Base-by-base conservation (phyloP, 2,113 vertebrate genomes). In the Hemibates koningsi region DNA sequence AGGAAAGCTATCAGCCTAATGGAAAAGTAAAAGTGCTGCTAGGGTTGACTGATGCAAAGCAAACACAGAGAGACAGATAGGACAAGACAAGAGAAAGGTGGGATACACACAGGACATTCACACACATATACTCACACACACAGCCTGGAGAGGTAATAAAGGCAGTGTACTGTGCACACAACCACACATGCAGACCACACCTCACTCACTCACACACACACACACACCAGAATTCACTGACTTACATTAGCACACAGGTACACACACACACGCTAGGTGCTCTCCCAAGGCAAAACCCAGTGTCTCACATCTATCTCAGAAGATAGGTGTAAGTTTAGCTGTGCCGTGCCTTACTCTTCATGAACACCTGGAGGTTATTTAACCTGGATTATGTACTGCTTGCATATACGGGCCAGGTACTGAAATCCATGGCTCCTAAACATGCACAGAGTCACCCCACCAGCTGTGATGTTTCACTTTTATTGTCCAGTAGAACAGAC, bases 1-100 rank as follows among this genome's bases (percentile, higher is more conserved):
- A 61, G 68, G 19, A 32, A 10, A 81, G 78, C 82, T 94, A 95
- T 95, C 93, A 93, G 87, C 76, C 87, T 96, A 95, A 96, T 96
- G 93, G 93, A 92, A 91, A 91, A 91, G 90, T 89, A 93, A 95
- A 90, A 93, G 84, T 66, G 34, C 45, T 84, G 90, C 83, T 92
- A 29, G 91, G 90, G 87, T 94, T 94, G 89, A 93, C 89, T 91
- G 85, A 63, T 87, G 91, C 41, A 89, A 92, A 90, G 88, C 88
- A 94, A 94, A 95, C 87, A 95, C 59, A 81, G 63, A 71, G 83
- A 90, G 83, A 85, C 66, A 83, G 89, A 94, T 91, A 92, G 82
- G 85, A 88, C 63, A 84, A 87, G 87, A 86, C 68, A 86, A 71
- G 86, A 83, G 80, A 85, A 91, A 94, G 95, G 93, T 96, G 87